Evolutionary conservation across 2,113 vertebrate genomes (phyloP).

Genomic region (Himantopus leucocephalus): DNA sequence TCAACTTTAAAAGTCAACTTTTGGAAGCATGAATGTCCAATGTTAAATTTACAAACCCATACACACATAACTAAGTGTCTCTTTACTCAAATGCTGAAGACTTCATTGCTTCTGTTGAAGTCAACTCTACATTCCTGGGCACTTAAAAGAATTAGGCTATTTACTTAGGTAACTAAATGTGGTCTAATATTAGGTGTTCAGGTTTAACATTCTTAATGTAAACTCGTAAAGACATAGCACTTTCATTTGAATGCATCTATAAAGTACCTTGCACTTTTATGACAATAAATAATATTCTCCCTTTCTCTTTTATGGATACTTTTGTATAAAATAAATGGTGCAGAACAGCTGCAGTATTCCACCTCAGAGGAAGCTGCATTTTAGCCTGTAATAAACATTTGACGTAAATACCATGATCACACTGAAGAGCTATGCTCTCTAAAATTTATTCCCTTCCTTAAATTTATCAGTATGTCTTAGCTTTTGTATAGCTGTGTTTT

Average conservation of each 20-base stretch:
- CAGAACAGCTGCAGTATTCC: conserved; percentile 46
- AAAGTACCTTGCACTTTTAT: not conserved
- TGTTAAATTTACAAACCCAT: not conserved
- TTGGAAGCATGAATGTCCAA: not conserved
- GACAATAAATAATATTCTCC: not conserved
- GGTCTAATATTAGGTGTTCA: not conserved
- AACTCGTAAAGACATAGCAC: not conserved
- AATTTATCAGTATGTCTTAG: not conserved
- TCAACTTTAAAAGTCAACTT: not conserved
- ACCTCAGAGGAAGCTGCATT: conserved; percentile 29
- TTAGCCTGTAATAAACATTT: not conserved
- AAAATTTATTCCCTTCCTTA: not conserved
- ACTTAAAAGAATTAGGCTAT: not conserved
- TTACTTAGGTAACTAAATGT: not conserved
- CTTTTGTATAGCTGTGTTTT: not conserved
- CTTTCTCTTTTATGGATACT: not conserved
- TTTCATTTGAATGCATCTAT: not conserved
- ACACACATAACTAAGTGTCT: fast-evolving
- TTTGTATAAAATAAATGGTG: conserved; percentile 7
- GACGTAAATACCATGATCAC: not conserved
- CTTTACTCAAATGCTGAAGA: not conserved
- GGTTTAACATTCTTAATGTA: not conserved
- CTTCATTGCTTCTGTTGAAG: not conserved
- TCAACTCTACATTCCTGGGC: not conserved
- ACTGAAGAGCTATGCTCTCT: not conserved